These are phyloP conservation scores for Tolypeutes matacus DNA, from an alignment of 2,797 vertebrate genomes.

Conservation along the genomic window DNA sequence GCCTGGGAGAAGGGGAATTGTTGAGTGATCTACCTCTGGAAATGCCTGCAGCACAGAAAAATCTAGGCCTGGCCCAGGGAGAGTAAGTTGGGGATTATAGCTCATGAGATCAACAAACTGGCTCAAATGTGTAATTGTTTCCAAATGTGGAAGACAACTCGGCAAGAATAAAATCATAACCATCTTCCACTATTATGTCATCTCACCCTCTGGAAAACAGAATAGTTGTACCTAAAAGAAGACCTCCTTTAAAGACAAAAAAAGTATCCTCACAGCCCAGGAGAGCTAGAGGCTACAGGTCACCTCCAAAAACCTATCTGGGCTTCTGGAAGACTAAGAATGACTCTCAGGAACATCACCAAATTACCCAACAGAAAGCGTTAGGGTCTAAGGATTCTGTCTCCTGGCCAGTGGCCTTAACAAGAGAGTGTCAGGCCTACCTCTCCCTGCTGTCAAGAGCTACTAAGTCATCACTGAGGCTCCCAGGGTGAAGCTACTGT, in stretches of 20 bases:
- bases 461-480: constrained; percentile 67
- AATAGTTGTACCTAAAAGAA: constrained; percentile 75
- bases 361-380: constrained; percentile 27
- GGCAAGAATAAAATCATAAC: constrained; percentile 81
- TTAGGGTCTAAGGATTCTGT: constrained; percentile 56
- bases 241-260: constrained; percentile 63
- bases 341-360: neutral
- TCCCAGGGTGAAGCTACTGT: constrained; percentile 69
- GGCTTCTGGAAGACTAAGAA: constrained; percentile 46
- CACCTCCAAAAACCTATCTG: constrained; percentile 1
- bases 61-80: constrained; percentile 56
- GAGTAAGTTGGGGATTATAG: constrained; percentile 72
- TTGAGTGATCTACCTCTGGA: constrained; percentile 45
- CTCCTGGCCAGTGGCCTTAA: constrained; percentile 59
- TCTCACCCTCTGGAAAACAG: constrained; percentile 79
- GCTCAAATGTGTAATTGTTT: constrained; percentile 81
- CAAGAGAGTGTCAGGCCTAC: constrained; percentile 44
- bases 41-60: constrained; percentile 60
- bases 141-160: constrained; percentile 78
- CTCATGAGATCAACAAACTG: constrained; percentile 80
- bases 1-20: constrained; percentile 31
- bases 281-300: constrained; percentile 10
- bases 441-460: constrained; percentile 62
- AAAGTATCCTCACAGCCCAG: neutral
- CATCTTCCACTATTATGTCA: constrained; percentile 81